Evolutionary conservation across 2,113 vertebrate genomes (phyloP).

Genomic region (Ginglymostoma cirratum): DNA sequence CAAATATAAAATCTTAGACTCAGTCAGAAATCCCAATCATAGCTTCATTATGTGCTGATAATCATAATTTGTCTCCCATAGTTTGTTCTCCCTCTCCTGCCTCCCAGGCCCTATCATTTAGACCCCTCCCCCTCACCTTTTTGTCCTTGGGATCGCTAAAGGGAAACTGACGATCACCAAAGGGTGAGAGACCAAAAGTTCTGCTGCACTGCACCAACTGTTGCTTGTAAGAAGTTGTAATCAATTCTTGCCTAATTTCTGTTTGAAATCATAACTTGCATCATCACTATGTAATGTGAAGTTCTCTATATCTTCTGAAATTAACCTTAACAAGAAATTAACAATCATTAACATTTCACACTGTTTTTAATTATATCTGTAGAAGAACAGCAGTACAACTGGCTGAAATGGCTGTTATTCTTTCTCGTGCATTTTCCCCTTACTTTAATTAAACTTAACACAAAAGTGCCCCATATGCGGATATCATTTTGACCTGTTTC

Average conservation of each 20-base stretch:
- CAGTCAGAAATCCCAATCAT: neutral
- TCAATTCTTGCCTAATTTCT: neutral
- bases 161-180: neutral
- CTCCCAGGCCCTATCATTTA: neutral
- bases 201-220: no score
- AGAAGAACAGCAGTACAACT: neutral
- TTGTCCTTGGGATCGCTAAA: neutral
- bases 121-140: neutral
- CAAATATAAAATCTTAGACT: neutral
- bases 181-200: neutral
- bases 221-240: neutral
- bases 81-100: neutral
- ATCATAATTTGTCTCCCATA: neutral
- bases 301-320: neutral
- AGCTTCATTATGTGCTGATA: neutral
- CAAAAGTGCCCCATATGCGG: neutral
- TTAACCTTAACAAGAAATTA: neutral
- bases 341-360: neutral
- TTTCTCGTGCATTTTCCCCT: neutral
- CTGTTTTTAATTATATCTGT: neutral
- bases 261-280: neutral
- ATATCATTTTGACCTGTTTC: neutral
- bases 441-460: slow-evolving; percentile 10
- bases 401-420: neutral
- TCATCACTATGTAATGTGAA: neutral